Evolutionary conservation across 2,888 invertebrate species (phyloP), one percentile per base, ranked within the genome.

Genomic region (Podabrus alpinus): DNA sequence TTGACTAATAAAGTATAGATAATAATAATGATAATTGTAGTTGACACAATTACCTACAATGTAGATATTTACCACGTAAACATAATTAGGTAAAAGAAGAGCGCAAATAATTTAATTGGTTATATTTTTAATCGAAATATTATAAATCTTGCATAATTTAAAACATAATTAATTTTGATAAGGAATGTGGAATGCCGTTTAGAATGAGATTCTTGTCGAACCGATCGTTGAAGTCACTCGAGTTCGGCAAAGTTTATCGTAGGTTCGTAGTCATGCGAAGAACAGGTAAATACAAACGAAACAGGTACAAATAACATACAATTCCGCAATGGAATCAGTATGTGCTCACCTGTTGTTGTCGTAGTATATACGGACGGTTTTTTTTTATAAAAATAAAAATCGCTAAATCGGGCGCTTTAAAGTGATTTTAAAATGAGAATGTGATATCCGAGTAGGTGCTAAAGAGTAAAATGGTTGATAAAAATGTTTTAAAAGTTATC

Each of bases 281-380:
- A 64, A 64, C 62, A 64, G 62, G 62, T 64, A 64, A 64, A 64
- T 64, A 19, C 21, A 64, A 64, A 21, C 62, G 62, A 17, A 64
- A 64, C 62, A 64, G 62, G 62, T 64, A 64, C 62, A 64, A 64
- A 19, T 64, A 64, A 64, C 62, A 64, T 64, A 19, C 21, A 64
- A 64, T 17, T 64, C 62, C 62, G 62, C 62, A 64, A 64, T 64
- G 13, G 62, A 64, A 64, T 64, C 62, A 64, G 62, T 64, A 64
- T 19, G 17, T n/a, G 17, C 62, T n/a, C 45, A 45, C 45, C 45
- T 45, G 45, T 45, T 19, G n/a, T 19, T n/a, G 11, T 19, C 2
- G 15, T 64, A 10, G 13, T 19, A 9, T 11, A 21, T 21, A 9
- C 15, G 61, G 16, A 13, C 17, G 19, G 17, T 64, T 13, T 13